Conservation (phyloP, 2,113 vertebrate species). For the Ardeotis arabs region DNA sequence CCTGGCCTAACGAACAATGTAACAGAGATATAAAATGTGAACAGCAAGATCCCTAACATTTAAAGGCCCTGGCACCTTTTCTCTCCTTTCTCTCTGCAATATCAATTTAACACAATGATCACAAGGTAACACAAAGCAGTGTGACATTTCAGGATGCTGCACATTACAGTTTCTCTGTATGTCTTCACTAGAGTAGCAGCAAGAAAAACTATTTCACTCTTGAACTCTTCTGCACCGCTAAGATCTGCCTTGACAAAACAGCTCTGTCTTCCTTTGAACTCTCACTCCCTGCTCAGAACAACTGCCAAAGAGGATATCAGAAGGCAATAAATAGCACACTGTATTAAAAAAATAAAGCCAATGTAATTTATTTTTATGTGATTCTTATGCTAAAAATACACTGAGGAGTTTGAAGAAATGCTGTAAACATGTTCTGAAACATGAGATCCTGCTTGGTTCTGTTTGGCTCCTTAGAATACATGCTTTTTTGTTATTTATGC, state of each 20-base stretch:
- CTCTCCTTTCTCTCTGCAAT: not conserved
- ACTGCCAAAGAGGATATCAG: not conserved
- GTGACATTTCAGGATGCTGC: not conserved
- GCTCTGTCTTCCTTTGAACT: not conserved
- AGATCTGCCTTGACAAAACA: not conserved
- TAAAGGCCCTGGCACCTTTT: not conserved
- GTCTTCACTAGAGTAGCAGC: not conserved
- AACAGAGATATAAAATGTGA: not conserved
- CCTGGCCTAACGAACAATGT: not conserved
- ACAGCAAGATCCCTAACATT: not conserved
- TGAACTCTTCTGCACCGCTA: not conserved
- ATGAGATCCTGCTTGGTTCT: not conserved
- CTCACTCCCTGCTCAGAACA: not conserved
- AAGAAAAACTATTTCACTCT: not conserved
- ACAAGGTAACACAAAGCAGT: not conserved
- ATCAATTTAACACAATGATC: not conserved
- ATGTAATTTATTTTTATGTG: not conserved
- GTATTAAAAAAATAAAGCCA: not conserved
- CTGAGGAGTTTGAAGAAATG: not conserved
- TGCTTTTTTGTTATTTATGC: rapidly evolving
- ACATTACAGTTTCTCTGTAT: not conserved
- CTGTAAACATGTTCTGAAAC: not conserved
- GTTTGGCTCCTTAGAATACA: not conserved
- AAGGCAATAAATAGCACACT: not conserved
- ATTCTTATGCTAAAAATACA: not conserved